phyloP scores from a whole-genome alignment of 2,888 invertebrate species.

The Hyposoter dolosus region DNA sequence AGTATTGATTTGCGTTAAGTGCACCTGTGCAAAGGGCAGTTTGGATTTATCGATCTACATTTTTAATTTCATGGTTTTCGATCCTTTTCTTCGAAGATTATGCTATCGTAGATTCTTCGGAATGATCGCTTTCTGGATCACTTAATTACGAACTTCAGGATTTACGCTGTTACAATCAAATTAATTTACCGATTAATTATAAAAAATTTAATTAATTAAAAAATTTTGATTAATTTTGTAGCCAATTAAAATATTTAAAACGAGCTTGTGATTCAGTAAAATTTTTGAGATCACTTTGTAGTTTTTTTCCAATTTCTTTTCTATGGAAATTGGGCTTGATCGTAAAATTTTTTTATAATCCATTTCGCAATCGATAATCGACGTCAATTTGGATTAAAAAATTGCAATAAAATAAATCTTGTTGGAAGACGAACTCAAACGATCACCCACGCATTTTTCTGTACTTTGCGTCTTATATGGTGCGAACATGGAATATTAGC shows the following conservation, averaged over 20 bases:
- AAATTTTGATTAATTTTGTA: too few species aligned
- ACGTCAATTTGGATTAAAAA: neutral
- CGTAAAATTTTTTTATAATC: neutral
- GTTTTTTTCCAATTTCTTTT: neutral
- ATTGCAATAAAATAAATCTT: neutral
- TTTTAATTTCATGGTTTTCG: neutral
- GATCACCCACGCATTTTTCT: constrained; percentile 40
- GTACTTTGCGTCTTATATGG: constrained; percentile 21
- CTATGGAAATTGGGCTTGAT: neutral
- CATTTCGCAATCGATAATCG: neutral
- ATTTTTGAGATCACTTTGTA: too few species aligned
- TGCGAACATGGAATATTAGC: constrained; percentile 23
- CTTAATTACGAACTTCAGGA: neutral
- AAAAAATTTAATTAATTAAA: too few species aligned
- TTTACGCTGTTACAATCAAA: neutral
- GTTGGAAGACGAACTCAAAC: constrained; percentile 13
- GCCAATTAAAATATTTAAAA: too few species aligned
- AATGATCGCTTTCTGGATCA: neutral
- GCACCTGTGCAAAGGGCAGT: neutral
- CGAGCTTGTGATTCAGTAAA: too few species aligned
- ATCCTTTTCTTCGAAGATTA: neutral
- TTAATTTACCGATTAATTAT: neutral
- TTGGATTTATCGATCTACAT: neutral
- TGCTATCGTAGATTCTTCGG: neutral
- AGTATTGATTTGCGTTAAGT: neutral